These are phyloP conservation scores for Mystacornis crossleyi DNA, from an alignment of 2,113 vertebrate genomes.

Conservation along the genomic window DNA sequence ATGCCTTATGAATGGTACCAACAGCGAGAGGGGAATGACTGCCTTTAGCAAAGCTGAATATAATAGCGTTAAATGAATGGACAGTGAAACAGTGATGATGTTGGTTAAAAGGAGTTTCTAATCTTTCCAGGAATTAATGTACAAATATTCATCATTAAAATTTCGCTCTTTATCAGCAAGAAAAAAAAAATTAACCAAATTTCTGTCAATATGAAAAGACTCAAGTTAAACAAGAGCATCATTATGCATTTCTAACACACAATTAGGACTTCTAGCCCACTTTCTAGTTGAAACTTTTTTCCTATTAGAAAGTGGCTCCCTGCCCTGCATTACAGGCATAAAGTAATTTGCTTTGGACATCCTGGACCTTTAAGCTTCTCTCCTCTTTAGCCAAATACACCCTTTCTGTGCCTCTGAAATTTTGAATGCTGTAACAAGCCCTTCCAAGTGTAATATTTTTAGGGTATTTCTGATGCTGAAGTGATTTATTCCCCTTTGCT, in stretches of 20 bases:
- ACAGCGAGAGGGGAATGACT: not conserved
- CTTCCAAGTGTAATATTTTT: slow-evolving; percentile 24
- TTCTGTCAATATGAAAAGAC: not conserved
- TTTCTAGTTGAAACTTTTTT: not conserved
- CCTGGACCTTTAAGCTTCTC: not conserved
- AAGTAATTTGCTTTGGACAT: not conserved
- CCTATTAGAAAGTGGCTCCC: not conserved
- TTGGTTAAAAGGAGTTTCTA: not conserved
- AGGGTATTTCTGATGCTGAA: not conserved
- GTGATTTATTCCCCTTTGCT: not conserved
- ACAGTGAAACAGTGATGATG: not conserved
- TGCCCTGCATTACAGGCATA: not conserved
- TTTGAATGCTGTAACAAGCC: not conserved
- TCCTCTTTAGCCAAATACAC: slow-evolving; percentile 19
- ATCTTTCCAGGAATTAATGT: not conserved
- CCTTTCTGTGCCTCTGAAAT: not conserved
- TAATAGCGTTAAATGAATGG: not conserved
- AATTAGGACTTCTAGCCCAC: not conserved
- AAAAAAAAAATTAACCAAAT: not conserved
- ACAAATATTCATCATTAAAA: not conserved
- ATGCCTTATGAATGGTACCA: not conserved
- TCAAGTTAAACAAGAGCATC: slow-evolving; percentile 36
- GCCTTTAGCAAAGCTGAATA: not conserved
- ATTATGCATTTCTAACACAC: not conserved
- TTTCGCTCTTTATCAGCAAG: not conserved